Evolutionary conservation across 2,797 vertebrate genomes (phyloP), one percentile per base, ranked within the genome.

Genomic region (Betta splendens): DNA sequence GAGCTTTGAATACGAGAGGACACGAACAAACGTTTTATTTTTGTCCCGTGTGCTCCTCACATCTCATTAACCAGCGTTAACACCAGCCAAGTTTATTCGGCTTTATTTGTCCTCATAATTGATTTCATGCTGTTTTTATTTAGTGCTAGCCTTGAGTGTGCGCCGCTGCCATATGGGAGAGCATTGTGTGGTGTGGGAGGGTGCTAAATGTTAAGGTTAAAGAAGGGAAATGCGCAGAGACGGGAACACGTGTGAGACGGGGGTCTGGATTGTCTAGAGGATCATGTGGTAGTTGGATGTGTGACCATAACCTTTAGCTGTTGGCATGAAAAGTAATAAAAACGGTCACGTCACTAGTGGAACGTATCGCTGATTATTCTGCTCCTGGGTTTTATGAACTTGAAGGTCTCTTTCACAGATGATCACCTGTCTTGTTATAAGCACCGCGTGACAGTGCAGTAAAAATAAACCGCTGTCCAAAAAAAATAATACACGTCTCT

Each of bases 91-190:
- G 16, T 69, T 55, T 60, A 52, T 57, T 32, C 33, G 39, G 20
- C 75, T 69, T 72, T 79, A 66, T 88, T 84, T 81, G 66, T 73
- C 70, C 58, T 80, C 59, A 59, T 71, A 72, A 79, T 86, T 72
- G 78, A 87, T 89, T 81, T 85, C 65, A 64, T 69, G 77, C 72
- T 64, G 57, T 67, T 77, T 76, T 85, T 88, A 82, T 87, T 85
- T 82, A 84, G 79, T 72, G 67, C 52, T 54, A 60, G 75, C 62
- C 69, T 83, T 47, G 69, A 78, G 69, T 35, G 18, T 45, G 44
- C 72, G 52, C 66, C 49, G 53, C 29, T 32, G 64, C 45, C 62
- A 44, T 80, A 72, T 65, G 45, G 38, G 32, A 0, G 47, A 53
- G 46, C 21, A 18, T 42, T 43, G 42, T 26, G 1, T 29, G 29